Conservation (phyloP, 2,113 vertebrate genomes). For the Abramis brama region DNA sequence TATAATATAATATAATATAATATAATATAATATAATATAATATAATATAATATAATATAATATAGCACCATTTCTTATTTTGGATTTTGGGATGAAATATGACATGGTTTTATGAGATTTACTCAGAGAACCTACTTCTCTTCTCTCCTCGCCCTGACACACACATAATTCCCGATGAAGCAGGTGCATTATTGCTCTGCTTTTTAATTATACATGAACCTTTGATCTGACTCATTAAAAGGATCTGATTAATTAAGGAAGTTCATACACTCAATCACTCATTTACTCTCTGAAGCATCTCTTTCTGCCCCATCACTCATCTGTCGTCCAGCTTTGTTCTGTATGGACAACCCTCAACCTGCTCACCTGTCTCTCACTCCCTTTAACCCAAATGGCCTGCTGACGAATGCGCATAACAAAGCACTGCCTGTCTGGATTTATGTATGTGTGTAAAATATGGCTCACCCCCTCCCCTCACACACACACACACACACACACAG, state of each 20-base stretch:
- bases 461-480: constrained; percentile 8
- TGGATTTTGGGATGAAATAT: not conserved
- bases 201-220: constrained; percentile 47
- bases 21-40: too few species aligned
- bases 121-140: not conserved
- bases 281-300: constrained; percentile 25
- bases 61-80: not conserved
- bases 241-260: constrained; percentile 44
- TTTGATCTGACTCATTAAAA: constrained; percentile 46
- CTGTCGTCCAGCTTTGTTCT: not conserved
- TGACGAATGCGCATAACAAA: constrained; percentile 28
- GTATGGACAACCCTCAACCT: constrained; percentile 6
- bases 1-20: too few species aligned
- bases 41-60: too few species aligned
- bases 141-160: not conserved
- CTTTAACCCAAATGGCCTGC: constrained; percentile 26
- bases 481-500: not conserved
- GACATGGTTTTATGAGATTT: not conserved
- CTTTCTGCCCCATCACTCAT: constrained; percentile 5
- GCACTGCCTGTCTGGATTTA: constrained; percentile 38
- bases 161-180: not conserved
- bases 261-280: constrained; percentile 32
- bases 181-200: constrained; percentile 36
- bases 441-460: constrained; percentile 47
- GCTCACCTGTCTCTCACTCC: constrained; percentile 23